phyloP scores from a whole-genome alignment of 2,797 vertebrate genomes.

The Pantherophis alleghaniensis region DNA sequence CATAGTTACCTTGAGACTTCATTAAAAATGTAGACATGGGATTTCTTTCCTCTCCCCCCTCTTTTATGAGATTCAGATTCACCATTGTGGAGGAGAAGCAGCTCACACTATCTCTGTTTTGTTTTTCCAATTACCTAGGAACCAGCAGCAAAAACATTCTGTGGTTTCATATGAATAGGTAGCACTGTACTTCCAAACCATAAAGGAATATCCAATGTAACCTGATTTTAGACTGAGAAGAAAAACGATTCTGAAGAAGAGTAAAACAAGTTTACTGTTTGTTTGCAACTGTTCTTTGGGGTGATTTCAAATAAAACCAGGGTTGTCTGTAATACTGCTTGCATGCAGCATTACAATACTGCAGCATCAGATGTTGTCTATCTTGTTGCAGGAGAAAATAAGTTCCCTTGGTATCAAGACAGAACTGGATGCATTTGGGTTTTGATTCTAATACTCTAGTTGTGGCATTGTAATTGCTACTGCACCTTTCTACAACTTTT shows the following conservation, averaged over 20 bases:
- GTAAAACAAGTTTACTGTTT: neutral
- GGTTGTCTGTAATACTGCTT: neutral
- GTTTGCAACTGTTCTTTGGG: neutral
- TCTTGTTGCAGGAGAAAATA: neutral
- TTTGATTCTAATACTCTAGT: neutral
- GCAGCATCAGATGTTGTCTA: neutral
- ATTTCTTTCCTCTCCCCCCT: neutral
- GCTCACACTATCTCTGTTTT: neutral
- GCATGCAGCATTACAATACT: neutral
- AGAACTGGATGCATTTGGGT: neutral
- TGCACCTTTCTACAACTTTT: neutral
- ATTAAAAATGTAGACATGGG: conserved; percentile 10
- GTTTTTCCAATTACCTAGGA: conserved; percentile 11
- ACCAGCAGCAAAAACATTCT: neutral
- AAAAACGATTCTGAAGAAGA: neutral
- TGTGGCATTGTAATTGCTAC: neutral
- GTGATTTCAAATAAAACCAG: neutral
- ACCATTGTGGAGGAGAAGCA: neutral
- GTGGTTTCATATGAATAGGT: neutral
- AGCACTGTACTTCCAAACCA: conserved; percentile 4
- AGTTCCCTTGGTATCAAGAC: neutral
- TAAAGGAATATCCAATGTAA: neutral
- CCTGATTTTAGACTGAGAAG: neutral
- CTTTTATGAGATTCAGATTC: neutral
- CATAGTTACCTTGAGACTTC: neutral